Percentiles rank a stretch among this genome's conserved stretches.
Evolutionary conservation across 2,797 vertebrate genomes (phyloP).

Genomic region (Rachycentron canadum): DNA sequence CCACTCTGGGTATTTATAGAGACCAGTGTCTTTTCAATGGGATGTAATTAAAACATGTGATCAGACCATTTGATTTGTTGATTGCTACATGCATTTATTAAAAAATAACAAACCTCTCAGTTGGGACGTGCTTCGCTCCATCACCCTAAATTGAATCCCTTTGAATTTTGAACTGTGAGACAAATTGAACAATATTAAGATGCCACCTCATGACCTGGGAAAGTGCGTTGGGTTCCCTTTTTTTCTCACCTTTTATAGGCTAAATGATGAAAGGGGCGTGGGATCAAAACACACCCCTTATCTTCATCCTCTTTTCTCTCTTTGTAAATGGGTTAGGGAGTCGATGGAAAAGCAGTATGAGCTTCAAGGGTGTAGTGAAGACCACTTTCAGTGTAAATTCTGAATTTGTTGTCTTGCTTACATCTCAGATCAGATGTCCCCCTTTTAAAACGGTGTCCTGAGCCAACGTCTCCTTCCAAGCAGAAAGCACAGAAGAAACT

Average conservation of each 20-base stretch:
- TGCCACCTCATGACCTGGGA: too few species aligned
- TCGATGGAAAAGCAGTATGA: background rate
- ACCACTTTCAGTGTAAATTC: background rate
- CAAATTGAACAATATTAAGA: background rate
- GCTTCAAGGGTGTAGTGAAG: too few species aligned
- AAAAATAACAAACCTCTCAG: background rate
- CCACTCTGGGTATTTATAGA: background rate
- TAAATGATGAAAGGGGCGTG: too few species aligned
- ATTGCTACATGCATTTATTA: background rate
- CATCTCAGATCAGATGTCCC: background rate
- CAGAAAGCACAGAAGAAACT: slow-evolving; percentile 2
- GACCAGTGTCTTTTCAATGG: background rate
- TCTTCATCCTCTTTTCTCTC: background rate
- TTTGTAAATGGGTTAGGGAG: background rate
- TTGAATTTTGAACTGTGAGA: background rate
- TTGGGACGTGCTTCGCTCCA: background rate
- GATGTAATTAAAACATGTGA: slow-evolving; percentile 4
- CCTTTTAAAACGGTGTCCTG: background rate
- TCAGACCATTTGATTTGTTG: background rate
- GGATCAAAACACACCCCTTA: background rate
- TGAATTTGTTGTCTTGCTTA: background rate
- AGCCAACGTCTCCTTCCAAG: background rate
- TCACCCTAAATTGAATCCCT: background rate
- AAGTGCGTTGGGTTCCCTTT: background rate
- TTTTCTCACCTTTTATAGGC: background rate